Evolutionary conservation across 2,113 vertebrate species (phyloP).

Genomic region (Trematocara marginatum): DNA sequence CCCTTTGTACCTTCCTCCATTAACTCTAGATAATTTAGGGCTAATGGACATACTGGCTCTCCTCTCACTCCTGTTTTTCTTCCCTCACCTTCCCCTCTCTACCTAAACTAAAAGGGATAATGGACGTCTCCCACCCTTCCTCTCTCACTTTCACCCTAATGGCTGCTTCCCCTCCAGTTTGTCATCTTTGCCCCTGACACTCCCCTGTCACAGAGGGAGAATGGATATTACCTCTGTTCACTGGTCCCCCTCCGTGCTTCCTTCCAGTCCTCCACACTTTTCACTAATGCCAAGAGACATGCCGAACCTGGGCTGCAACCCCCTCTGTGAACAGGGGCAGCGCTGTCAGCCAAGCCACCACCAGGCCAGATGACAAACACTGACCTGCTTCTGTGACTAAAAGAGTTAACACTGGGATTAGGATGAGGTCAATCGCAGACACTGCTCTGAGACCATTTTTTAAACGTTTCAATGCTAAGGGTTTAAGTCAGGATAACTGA

Average conservation of each 20-base stretch:
- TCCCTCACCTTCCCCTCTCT: background rate
- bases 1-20: conserved; percentile 35
- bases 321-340: conserved; percentile 10
- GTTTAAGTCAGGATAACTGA: conserved; percentile 37
- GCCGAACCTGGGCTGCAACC: conserved; percentile 13
- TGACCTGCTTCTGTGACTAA: conserved; percentile 65
- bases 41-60: conserved; percentile 52
- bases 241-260: conserved; percentile 56
- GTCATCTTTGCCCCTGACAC: conserved; percentile 10
- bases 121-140: conserved; percentile 22
- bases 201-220: conserved; percentile 51
- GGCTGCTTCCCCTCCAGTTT: background rate
- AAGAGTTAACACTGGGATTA: conserved; percentile 31
- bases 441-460: conserved; percentile 38
- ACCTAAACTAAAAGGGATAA: conserved; percentile 38
- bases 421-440: conserved; percentile 14
- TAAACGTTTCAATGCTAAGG: conserved; percentile 4
- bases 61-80: background rate
- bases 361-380: conserved; percentile 42
- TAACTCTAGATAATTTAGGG: conserved; percentile 53
- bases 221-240: conserved; percentile 65
- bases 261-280: conserved; percentile 49
- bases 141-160: background rate
- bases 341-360: conserved; percentile 17
- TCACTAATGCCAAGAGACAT: conserved; percentile 64